Evolutionary conservation across 2,888 invertebrate species (phyloP).

Genomic region (Deroplatys truncata): DNA sequence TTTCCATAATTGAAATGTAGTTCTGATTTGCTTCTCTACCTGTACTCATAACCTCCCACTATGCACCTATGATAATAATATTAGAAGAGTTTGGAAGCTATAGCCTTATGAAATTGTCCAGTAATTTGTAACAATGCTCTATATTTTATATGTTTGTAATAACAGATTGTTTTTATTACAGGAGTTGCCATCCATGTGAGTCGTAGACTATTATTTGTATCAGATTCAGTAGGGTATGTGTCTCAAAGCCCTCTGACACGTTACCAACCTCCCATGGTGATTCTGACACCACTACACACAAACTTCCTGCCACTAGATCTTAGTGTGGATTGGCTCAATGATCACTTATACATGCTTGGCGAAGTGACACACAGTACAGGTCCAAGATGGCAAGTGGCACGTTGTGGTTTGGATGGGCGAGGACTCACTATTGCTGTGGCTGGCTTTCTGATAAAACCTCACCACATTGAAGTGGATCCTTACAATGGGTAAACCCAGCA

Average conservation of each 20-base stretch:
- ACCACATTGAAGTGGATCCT: slow-evolving; percentile 85
- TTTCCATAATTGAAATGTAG: too few relatives aligned
- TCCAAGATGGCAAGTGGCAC: slow-evolving; percentile 50
- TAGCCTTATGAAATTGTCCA: too few relatives aligned
- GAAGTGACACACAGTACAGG: slow-evolving; percentile 56
- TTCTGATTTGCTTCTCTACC: too few relatives aligned
- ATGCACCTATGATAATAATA: too few relatives aligned
- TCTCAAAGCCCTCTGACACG: slow-evolving; percentile 46
- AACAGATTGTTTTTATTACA: slow-evolving; percentile 34
- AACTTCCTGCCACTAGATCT: slow-evolving; percentile 65
- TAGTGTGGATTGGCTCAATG: slow-evolving; percentile 86
- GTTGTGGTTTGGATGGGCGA: slow-evolving; percentile 71
- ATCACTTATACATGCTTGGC: slow-evolving; percentile 76
- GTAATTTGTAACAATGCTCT: too few relatives aligned
- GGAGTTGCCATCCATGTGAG: slow-evolving; percentile 74
- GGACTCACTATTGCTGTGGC: slow-evolving; percentile 66
- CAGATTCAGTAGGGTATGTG: slow-evolving; percentile 67
- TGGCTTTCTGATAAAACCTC: slow-evolving; percentile 65
- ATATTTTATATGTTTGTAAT: too few relatives aligned
- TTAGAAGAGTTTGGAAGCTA: too few relatives aligned
- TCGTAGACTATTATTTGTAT: slow-evolving; percentile 67
- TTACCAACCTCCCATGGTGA: slow-evolving; percentile 39
- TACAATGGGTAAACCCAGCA: slow-evolving; percentile 69
- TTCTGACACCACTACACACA: slow-evolving; percentile 55
- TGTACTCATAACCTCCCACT: too few relatives aligned